Evolutionary conservation across 2,113 vertebrate genomes (phyloP).

Genomic region (Scalopus aquaticus): DNA sequence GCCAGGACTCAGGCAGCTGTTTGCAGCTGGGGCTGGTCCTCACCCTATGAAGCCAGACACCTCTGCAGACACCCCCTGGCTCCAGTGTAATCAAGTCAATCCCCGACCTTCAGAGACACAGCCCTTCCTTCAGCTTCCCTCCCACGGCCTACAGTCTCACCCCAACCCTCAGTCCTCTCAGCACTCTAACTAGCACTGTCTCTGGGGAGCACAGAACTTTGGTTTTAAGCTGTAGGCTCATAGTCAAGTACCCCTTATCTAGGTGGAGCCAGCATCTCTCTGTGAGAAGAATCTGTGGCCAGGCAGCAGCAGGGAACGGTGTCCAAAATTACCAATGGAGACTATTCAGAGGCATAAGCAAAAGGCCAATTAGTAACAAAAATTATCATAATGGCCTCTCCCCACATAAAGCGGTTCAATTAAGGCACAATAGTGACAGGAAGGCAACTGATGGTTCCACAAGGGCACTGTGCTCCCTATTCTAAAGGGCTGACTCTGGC

Average conservation of each 20-base stretch:
- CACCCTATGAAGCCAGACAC: neutral
- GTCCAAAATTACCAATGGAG: neutral
- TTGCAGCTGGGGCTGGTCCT: neutral
- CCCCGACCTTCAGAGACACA: too few species aligned
- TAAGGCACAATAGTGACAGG: constrained; percentile 57
- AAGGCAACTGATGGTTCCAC: neutral
- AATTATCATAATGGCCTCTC: constrained; percentile 30
- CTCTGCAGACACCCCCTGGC: neutral
- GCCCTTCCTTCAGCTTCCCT: neutral
- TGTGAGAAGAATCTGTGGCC: neutral
- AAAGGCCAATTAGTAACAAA: constrained; percentile 67
- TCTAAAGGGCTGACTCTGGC: constrained; percentile 60
- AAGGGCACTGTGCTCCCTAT: neutral
- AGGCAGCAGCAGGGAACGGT: neutral
- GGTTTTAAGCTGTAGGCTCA: neutral
- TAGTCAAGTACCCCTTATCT: neutral
- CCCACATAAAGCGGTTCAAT: constrained; percentile 59
- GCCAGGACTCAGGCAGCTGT: neutral
- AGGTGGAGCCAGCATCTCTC: neutral
- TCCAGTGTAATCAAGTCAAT: neutral
- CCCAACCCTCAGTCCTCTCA: constrained; percentile 41
- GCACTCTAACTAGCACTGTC: constrained; percentile 52
- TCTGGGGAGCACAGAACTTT: constrained; percentile 19
- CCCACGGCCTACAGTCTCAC: neutral
- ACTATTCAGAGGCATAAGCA: constrained; percentile 44